Base-by-base conservation (phyloP, 2,888 invertebrate species). In the Argyresthia albistria region DNA sequence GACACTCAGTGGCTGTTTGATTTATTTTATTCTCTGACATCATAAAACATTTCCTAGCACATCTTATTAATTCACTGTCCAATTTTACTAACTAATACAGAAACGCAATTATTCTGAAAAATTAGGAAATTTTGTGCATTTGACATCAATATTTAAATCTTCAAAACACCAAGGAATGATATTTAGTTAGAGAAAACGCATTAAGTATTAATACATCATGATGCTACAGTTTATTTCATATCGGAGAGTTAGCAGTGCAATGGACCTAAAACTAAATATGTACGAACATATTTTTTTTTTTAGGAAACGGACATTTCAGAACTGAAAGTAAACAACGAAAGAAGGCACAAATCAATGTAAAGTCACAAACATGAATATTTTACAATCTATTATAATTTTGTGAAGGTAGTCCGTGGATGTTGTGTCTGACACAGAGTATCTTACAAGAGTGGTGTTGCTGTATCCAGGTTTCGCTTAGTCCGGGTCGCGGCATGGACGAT, bases 1-100 rank as follows among this genome's bases (percentile, higher is more conserved):
- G 81, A 81, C 80, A 75, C 65, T 62, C 12, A 65, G 80, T 78
- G 81, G 80, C 71, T 76, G 75, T 78, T 76, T 70, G 77, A 80
- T 86, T 86, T 84, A 84, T 82, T 84, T 65, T 64, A 67, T 74
- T 71, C 73, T 72, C 72, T 70, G 66, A 52, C 43, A 67, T 66
- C 72, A 76, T 70, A 79, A 67, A 65, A 59, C 56, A 60, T 70
- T 63, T 69, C 67, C 60, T 60, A 62, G 55, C 53, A 59, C 54
- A 52, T 46, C 53, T 54, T 55, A 48, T 48, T 52, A 46, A 45
- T 15, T 51, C 11, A 36, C 35, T 47, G 11, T 16, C 12, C 50
- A 39, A 43, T 50, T 43, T 14, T 9, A 15, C 36, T 48, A 42
- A 50, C 50, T 50, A 42, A 37, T 37, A 42, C n/a, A 25, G 25